Base-by-base conservation (phyloP, 1,140 invertebrate species). In the Druon quercuslanigerum region DNA sequence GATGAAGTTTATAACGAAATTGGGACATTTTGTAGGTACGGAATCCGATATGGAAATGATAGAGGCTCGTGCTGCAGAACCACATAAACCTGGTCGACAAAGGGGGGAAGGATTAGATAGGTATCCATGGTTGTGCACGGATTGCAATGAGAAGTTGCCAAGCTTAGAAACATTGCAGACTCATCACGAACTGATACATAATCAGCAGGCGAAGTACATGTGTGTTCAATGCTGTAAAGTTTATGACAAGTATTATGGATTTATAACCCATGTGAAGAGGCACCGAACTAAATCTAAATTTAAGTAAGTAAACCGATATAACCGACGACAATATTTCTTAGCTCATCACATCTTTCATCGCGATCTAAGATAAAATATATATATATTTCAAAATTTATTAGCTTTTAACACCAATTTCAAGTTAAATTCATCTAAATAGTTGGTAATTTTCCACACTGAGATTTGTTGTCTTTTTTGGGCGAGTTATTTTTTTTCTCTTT, bases 221-320 rank as follows among this genome's bases (percentile, higher is more conserved):
- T 94, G 93, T 83, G 91, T 92, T 20, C 91, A 93, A 79, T 94
- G 93, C 77, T 91, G 91, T 51, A 94, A 94, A 88, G 90, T 93
- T 16, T 94, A 93, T 79, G 91, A 92, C 71, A 93, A 93, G 81
- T 94, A 93, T 85, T 92, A 92, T 79, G 92, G 92, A 46, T 93
- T 93, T 79, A 84, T 93, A n/a, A 91, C 91, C 1, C 93, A 93
- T 79, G 92, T 93, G 0, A 92, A 92, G 79, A 86, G 91, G 51
- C 93, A 94, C 82, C 90, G 92, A 78, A 89, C 90, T 40, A 92
- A 91, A 74, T 87, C 92, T 16, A 93, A 92, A 83, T 94, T 92
- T 73, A 92, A 87, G 91, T 92, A 86, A 84, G 79, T 72, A 66
- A 71, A 72, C 60, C n/a, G 40, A 60, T 19, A 70, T 19, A 70